Conservation (phyloP, 2,113 vertebrate species). For the Spilogale gracilis region DNA sequence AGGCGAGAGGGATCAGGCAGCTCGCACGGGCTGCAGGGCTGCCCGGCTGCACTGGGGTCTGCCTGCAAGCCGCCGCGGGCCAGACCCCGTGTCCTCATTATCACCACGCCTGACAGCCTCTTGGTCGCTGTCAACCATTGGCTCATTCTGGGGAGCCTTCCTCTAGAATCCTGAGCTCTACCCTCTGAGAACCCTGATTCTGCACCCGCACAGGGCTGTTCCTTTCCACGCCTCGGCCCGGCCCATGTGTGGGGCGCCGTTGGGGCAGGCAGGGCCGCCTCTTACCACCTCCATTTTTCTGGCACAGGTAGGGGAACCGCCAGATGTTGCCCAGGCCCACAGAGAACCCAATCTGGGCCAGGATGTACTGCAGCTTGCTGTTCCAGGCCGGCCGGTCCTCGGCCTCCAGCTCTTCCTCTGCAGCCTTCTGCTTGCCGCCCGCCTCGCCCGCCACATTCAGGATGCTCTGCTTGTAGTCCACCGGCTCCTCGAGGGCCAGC, state of each 20-base stretch:
- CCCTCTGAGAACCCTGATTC: background rate
- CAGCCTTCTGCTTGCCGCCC: slow-evolving; percentile 90
- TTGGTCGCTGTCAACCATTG: background rate
- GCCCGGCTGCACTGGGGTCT: background rate
- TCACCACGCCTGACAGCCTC: background rate
- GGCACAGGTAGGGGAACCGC: slow-evolving; percentile 99
- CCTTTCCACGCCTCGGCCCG: background rate
- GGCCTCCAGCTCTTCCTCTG: slow-evolving; percentile 89
- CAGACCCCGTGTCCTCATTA: background rate
- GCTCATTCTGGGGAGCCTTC: background rate
- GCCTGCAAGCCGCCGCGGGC: background rate
- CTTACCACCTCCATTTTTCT: slow-evolving; percentile 99
- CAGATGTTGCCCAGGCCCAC: slow-evolving; percentile 99
- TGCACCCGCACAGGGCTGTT: background rate
- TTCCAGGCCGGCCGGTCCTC: slow-evolving; percentile 99
- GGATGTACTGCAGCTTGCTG: slow-evolving; percentile 98
- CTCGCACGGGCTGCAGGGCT: background rate
- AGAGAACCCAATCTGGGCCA: slow-evolving; percentile 98
- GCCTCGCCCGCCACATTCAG: slow-evolving; percentile 92
- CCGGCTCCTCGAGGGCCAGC: slow-evolving; percentile 96
- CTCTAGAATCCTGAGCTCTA: background rate
- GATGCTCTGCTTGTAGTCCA: slow-evolving; percentile 97
- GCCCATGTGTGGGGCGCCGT: background rate
- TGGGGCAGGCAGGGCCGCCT: fast-evolving
- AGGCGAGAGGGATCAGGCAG: background rate